phyloP scores from a whole-genome alignment of 2,888 invertebrate species.

The Tenthredo notha region DNA sequence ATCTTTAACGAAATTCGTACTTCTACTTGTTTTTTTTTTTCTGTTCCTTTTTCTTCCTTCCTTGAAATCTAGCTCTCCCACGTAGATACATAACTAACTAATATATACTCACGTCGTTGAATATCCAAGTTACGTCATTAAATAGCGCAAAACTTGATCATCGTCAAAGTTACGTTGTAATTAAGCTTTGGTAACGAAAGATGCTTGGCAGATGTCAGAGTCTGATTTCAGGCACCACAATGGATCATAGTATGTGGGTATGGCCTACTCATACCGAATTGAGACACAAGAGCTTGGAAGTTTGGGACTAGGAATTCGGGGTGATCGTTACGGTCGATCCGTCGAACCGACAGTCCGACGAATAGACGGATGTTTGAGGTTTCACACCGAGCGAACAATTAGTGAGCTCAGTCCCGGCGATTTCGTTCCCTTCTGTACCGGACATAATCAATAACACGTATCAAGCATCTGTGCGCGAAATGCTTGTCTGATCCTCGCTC shows the following conservation, averaged over 20 bases:
- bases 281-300: slow-evolving; percentile 13
- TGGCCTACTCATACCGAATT: slow-evolving; percentile 11
- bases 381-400: slow-evolving; percentile 47
- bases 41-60: not conserved
- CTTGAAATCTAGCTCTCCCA: not conserved
- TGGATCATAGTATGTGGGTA: not conserved
- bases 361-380: slow-evolving; percentile 51
- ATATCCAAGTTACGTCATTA: not conserved
- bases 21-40: not conserved
- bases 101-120: not conserved
- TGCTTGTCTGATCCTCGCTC: not conserved
- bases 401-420: slow-evolving; percentile 38
- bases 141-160: slow-evolving; percentile 25
- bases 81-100: not conserved
- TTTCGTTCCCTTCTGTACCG: slow-evolving; percentile 48
- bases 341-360: slow-evolving; percentile 25
- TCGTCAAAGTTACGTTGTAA: slow-evolving; percentile 28
- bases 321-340: slow-evolving; percentile 28
- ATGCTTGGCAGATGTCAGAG: slow-evolving; percentile 25
- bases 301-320: slow-evolving; percentile 32
- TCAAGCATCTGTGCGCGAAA: slow-evolving; percentile 24
- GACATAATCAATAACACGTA: slow-evolving; percentile 50
- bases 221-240: slow-evolving; percentile 27
- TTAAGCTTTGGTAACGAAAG: slow-evolving; percentile 25
- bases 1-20: not conserved